Percentiles rank a stretch among this genome's conserved stretches.
phyloP scores from a whole-genome alignment of 2,888 invertebrate species.

The Nycteola revayana region DNA sequence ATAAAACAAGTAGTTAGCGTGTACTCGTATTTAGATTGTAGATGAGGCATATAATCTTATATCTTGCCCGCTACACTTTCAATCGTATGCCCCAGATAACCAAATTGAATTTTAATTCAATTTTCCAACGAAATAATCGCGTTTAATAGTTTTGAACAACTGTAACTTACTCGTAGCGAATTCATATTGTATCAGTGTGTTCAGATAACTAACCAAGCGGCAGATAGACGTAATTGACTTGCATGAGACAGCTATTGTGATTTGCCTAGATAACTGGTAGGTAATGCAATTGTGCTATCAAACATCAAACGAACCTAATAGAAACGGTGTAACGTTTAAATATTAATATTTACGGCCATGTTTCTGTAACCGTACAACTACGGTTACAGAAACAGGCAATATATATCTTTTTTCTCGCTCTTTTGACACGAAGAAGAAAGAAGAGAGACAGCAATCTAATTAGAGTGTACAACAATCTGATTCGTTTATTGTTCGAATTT shows the following conservation, averaged over 20 bases:
- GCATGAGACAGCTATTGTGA: constrained; percentile 73
- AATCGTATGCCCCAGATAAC: constrained; percentile 38
- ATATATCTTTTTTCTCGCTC: too few species aligned
- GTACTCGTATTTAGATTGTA: too few species aligned
- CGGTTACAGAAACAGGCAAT: too few species aligned
- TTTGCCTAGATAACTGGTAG: constrained; percentile 48
- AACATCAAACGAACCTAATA: constrained; percentile 19
- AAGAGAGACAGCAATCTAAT: too few species aligned
- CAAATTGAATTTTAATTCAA: constrained; percentile 63
- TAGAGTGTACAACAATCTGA: too few species aligned
- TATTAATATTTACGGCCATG: too few species aligned
- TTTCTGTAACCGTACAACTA: too few species aligned
- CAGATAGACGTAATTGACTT: constrained; percentile 77
- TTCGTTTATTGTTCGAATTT: too few species aligned
- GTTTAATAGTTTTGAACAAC: constrained; percentile 62
- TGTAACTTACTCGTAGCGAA: constrained; percentile 57
- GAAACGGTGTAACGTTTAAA: too few species aligned
- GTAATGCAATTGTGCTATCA: constrained; percentile 37
- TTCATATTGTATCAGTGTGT: constrained; percentile 69
- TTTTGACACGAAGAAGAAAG: too few species aligned
- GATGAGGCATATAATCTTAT: too few species aligned
- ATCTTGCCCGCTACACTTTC: constrained; percentile 30
- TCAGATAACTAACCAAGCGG: constrained; percentile 70
- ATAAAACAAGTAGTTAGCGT: too few species aligned
- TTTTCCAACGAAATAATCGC: constrained; percentile 56